A percentile compares a stretch with the other conserved stretches of the same genome.
phyloP scores from a whole-genome alignment of 2,888 invertebrate species.

The Zonitis immaculata region DNA sequence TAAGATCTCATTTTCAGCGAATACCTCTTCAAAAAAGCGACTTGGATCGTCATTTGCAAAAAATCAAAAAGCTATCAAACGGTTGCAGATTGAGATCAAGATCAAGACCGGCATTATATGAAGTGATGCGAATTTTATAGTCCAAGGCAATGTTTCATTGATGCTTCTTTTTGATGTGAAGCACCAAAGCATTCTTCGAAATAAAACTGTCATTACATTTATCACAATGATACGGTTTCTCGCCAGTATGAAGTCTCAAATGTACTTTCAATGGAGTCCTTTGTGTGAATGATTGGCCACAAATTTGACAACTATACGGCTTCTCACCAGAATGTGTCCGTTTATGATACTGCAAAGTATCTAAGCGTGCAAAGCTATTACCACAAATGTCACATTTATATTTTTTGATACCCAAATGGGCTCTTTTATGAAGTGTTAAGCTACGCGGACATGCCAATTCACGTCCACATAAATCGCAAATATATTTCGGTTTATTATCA shows the following conservation, averaged over 20 bases:
- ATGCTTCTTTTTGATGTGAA: no score
- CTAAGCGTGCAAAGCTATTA: constrained; percentile 31
- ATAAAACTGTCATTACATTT: no score
- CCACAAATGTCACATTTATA: constrained; percentile 36
- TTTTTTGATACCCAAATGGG: constrained; percentile 22
- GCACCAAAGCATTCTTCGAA: no score
- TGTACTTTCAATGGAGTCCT: constrained; percentile 50
- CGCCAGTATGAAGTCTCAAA: constrained; percentile 7
- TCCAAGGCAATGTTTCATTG: no score
- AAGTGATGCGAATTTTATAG: no score
- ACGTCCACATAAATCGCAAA: constrained; percentile 34
- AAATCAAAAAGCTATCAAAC: no score
- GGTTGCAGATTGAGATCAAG: no score
- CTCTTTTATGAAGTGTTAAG: constrained; percentile 35
- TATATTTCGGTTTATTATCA: constrained; percentile 27
- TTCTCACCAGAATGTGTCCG: constrained; percentile 41
- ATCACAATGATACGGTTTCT: constrained; percentile 4
- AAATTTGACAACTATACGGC: constrained; percentile 48
- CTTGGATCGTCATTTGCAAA: no score
- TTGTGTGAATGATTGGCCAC: constrained; percentile 50
- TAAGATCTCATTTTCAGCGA: no score
- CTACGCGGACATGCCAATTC: constrained; percentile 33
- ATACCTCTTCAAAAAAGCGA: no score
- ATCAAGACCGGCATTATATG: no score
- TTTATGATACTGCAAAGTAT: constrained; percentile 35